Evolutionary conservation across 2,888 invertebrate genomes (phyloP).

Genomic region (Cheilosia impressa): DNA sequence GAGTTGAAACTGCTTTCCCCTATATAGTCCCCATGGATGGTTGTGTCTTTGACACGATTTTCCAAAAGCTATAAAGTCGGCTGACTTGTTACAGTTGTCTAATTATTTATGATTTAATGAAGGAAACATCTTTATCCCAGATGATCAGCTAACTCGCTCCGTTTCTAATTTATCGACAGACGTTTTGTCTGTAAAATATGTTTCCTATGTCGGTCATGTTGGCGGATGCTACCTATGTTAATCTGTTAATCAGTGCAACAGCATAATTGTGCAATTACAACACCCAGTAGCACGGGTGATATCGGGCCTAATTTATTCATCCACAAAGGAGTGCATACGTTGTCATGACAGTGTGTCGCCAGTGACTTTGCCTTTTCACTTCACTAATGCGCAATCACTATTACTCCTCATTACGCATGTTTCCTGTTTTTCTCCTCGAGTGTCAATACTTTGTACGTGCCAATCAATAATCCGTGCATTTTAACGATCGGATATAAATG

Average conservation of each 20-base stretch:
- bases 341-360: background rate
- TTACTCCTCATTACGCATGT: constrained; percentile 28
- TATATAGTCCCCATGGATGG: no score
- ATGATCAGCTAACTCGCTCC: no score
- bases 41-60: no score
- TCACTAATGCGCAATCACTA: constrained; percentile 2
- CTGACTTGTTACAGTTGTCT: no score
- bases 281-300: constrained; percentile 33
- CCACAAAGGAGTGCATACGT: constrained; percentile 8
- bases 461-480: constrained; percentile 65
- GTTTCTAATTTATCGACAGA: no score
- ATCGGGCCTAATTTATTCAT: constrained; percentile 4
- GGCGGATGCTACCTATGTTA: background rate
- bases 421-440: constrained; percentile 34
- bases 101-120: no score
- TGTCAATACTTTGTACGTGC: constrained; percentile 42
- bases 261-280: constrained; percentile 25
- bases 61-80: no score
- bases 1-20: no score
- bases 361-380: constrained; percentile 11
- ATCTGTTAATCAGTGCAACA: constrained; percentile 20
- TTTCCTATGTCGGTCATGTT: background rate
- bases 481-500: constrained; percentile 68
- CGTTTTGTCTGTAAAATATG: background rate
- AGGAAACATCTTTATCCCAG: no score